Evolutionary conservation across 2,113 vertebrate species (phyloP), one percentile per base, ranked within the genome.

Genomic region (Equus przewalskii): DNA sequence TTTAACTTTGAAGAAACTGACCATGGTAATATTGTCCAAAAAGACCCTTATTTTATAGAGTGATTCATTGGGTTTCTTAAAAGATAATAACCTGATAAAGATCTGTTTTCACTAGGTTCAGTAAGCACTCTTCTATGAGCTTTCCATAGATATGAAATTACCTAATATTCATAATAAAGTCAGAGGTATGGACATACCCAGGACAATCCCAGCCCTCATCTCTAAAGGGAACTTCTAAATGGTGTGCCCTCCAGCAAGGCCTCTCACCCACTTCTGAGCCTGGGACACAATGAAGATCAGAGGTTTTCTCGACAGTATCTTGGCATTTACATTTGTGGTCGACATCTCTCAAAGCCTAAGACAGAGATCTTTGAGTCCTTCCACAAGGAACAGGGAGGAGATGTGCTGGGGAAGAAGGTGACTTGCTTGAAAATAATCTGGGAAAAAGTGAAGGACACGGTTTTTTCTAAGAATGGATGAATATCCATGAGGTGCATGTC

Each of bases 261-360:
- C 4, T 19, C 12, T 62, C n/a, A 28, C 30, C 7, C 13, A 36
- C 13, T 28, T 16, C 30, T 8, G n/a, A 44, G 22, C 15, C 22
- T n/a, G 19, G 46, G 18, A 33, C 11, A n/a, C 2, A 13, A 54
- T 33, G 41, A 49, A 51, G 44, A 65, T 19, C 30, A 51, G 6
- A 85, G 1, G 11, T 67, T 12, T 15, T 5, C 62, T 30, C 16
- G 6, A 9, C 0, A 13, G 16, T 7, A 33, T 5, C 4, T 64
- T 64, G 22, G 12, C 78, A 15, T 26, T 26, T 33, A 5, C 4
- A 1, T 46, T 24, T 46, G 51, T 51, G 41, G 62, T 16, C 24
- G 28, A 7, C 18, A 10, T 9, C 7, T 67, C 62, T 51, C 64
- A 85, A 36, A 33, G 4, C 19, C 46, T 44, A 51, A 19, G 51